Base-by-base conservation (phyloP, 2,113 vertebrate genomes). In the Tonatia bakeri region DNA sequence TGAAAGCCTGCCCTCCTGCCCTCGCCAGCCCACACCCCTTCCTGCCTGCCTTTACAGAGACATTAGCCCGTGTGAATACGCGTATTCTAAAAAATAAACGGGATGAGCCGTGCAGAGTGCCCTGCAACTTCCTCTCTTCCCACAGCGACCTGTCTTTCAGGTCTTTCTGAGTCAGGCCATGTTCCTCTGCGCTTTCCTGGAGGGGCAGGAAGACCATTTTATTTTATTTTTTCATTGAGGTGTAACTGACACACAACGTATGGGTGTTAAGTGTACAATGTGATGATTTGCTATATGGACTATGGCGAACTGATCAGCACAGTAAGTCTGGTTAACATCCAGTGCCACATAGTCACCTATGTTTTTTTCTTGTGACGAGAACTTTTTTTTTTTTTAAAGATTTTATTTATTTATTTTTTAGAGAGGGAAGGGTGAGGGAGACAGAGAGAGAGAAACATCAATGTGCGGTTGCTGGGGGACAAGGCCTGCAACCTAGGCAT, bases 41-140 rank as follows among this genome's bases (percentile, higher is more conserved):
- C 43, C 43, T 43, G 43, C 43, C 43, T 11, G 19, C 22, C 1
- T 54, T 54, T 45, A 11, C 20, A 36, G 56, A 40, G 45, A 28
- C 3, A 1, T 0, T 45, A 36, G 36, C 61, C 70, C 65, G 11
- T 5, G 14, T 6, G 1, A 7, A 76, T 36, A 14, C 7, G 1
- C 45, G 67, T 56, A 26, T 80, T 36, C 24, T 9, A 59, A 59
- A 56, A 24, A 22, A 33, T 33, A 88, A 80, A 20, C 45, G 3
- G 28, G 33, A 15, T 64, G 40, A 52, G 40, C 22, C 5, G 8
- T 13, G 9, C 40, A 6, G 2, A n/a, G 36, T 38, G 61, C 19
- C 56, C 47, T n/a, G 10, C 13, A 31, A 0, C 79, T 90, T 52
- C 13, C 69, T 79, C 40, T 61, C 50, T 72, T 38, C 47, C 26